A percentile compares a stretch with the other conserved stretches of the same genome.
Conservation (phyloP, 2,888 invertebrate species). For the Alitta virens region DNA sequence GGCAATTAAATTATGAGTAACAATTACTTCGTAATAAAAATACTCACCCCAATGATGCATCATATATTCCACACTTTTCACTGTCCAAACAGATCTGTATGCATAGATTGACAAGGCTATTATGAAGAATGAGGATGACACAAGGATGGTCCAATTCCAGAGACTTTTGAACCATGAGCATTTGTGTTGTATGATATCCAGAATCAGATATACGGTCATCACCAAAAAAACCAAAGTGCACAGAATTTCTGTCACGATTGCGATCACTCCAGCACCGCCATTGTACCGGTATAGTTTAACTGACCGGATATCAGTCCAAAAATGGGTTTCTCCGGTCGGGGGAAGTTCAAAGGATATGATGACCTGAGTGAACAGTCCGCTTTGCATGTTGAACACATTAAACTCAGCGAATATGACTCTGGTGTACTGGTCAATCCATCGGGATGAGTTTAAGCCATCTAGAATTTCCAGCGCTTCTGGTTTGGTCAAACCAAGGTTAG, state of each 20-base stretch:
- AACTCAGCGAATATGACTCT: neutral
- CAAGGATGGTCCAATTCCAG: neutral
- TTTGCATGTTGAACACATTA: neutral
- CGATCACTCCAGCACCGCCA: neutral
- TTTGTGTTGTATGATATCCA: too few species aligned
- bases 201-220: neutral
- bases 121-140: neutral
- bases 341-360: neutral
- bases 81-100: conserved; percentile 8
- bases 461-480: neutral
- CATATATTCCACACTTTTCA: conserved; percentile 6
- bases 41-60: conserved; percentile 2
- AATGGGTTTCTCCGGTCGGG: neutral
- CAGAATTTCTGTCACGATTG: neutral
- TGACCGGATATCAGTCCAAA: neutral
- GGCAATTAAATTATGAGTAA: too few species aligned
- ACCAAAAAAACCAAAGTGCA: neutral
- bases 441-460: neutral
- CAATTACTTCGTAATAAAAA: too few species aligned
- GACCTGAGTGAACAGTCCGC: neutral
- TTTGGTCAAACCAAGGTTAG: conserved; percentile 22
- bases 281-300: neutral
- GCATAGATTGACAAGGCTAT: conserved; percentile 5
- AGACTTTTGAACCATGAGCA: too few species aligned
- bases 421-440: neutral